phyloP scores from a whole-genome alignment of 2,888 invertebrate genomes.

The Ophioninae sp. region DNA sequence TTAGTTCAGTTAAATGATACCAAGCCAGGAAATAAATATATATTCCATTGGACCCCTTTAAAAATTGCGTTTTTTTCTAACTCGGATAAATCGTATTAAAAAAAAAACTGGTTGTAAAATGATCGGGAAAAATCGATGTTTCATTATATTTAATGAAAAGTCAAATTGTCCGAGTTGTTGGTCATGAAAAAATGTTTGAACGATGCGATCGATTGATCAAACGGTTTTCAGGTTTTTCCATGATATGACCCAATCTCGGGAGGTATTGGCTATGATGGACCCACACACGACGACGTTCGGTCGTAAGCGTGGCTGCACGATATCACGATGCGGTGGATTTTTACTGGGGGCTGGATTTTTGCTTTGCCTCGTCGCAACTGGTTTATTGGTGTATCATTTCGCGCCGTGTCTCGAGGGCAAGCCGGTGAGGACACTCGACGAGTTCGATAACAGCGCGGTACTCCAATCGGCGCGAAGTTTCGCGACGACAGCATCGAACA shows the following conservation, averaged over 20 bases:
- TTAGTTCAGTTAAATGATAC: no score
- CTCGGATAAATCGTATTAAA: no score
- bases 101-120: no score
- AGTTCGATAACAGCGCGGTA: conserved; percentile 60
- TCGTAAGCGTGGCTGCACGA: conserved; percentile 85
- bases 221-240: conserved; percentile 56
- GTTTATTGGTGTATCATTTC: conserved; percentile 89
- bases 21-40: no score
- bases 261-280: conserved; percentile 84
- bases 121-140: no score
- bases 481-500: conserved; percentile 66
- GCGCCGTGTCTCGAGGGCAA: conserved; percentile 85
- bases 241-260: conserved; percentile 81
- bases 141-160: no score
- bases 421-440: conserved; percentile 68
- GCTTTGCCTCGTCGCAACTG: conserved; percentile 86
- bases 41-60: no score
- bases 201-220: neutral
- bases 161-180: no score
- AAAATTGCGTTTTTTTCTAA: no score
- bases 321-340: conserved; percentile 86
- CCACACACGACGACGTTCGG: conserved; percentile 85
- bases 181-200: no score
- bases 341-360: conserved; percentile 85
- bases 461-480: conserved; percentile 64